Conservation (phyloP, 1,140 invertebrate species). For the Zaprionus taronus region DNA sequence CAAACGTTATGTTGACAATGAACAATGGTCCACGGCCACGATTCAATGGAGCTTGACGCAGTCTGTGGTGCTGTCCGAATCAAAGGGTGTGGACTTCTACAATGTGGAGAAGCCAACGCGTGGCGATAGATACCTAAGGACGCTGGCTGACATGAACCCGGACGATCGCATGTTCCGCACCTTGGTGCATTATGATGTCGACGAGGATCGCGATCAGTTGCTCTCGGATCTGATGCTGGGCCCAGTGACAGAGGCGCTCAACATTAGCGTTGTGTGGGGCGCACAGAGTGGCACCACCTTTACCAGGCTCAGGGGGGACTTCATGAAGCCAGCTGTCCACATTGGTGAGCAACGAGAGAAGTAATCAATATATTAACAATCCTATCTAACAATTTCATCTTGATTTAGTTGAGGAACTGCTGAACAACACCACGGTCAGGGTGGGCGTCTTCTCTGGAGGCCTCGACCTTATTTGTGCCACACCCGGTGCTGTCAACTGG, state of each 20-base stretch:
- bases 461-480: conserved; percentile 90
- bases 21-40: conserved; percentile 87
- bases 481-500: conserved; percentile 89
- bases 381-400: background rate
- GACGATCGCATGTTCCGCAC: conserved; percentile 80
- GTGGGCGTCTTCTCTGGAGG: conserved; percentile 84
- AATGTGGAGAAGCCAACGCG: conserved; percentile 88
- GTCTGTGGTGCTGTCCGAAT: conserved; percentile 85
- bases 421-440: conserved; percentile 87
- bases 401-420: conserved; percentile 87
- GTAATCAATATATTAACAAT: background rate
- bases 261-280: conserved; percentile 88
- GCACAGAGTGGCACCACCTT: conserved; percentile 88
- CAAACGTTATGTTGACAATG: conserved; percentile 85
- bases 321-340: conserved; percentile 93
- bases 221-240: conserved; percentile 89
- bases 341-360: conserved; percentile 85
- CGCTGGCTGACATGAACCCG: conserved; percentile 36
- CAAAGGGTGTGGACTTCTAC: conserved; percentile 91
- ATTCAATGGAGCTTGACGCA: conserved; percentile 88
- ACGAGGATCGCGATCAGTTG: conserved; percentile 70
- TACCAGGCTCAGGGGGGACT: conserved; percentile 87
- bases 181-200: conserved; percentile 76
- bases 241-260: conserved; percentile 87
- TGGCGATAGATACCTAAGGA: conserved; percentile 51